Evolutionary conservation across 2,888 invertebrate species (phyloP).

Genomic region (Hartigia nigra): DNA sequence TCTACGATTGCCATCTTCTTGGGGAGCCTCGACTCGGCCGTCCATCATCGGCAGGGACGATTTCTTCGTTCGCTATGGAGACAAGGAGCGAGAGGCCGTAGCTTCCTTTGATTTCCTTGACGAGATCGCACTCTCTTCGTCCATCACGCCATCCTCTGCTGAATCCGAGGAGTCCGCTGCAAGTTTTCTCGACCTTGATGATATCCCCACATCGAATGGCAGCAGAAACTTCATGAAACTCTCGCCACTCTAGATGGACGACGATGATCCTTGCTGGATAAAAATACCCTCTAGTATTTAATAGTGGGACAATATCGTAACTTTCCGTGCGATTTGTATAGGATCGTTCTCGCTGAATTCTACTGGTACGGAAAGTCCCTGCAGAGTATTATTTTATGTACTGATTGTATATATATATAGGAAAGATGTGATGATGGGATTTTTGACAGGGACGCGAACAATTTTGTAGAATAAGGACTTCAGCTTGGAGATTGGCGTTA

Average conservation of each 20-base stretch:
- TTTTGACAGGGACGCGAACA: no score
- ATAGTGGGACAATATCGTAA: background rate
- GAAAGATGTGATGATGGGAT: no score
- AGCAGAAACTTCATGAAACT: conserved; percentile 50
- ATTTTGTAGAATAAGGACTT: no score
- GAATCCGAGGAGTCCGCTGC: conserved; percentile 31
- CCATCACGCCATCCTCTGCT: conserved; percentile 32
- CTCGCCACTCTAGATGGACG: conserved; percentile 43
- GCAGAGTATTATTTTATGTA: no score
- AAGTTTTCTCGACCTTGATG: conserved; percentile 39
- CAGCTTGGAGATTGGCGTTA: no score
- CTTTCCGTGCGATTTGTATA: background rate
- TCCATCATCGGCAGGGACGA: conserved; percentile 82
- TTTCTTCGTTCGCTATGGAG: conserved; percentile 82
- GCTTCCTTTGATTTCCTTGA: conserved; percentile 85
- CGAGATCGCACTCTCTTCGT: conserved; percentile 67
- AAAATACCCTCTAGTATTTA: no score
- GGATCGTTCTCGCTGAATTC: background rate
- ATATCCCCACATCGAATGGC: conserved; percentile 36
- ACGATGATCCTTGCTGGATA: no score
- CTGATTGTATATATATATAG: no score
- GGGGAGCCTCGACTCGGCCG: conserved; percentile 69
- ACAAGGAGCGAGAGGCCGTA: conserved; percentile 81
- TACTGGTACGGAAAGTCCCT: no score
- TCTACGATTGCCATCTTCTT: conserved; percentile 57